Conservation (phyloP, 2,888 invertebrate species). For the Campoletis raptor region DNA sequence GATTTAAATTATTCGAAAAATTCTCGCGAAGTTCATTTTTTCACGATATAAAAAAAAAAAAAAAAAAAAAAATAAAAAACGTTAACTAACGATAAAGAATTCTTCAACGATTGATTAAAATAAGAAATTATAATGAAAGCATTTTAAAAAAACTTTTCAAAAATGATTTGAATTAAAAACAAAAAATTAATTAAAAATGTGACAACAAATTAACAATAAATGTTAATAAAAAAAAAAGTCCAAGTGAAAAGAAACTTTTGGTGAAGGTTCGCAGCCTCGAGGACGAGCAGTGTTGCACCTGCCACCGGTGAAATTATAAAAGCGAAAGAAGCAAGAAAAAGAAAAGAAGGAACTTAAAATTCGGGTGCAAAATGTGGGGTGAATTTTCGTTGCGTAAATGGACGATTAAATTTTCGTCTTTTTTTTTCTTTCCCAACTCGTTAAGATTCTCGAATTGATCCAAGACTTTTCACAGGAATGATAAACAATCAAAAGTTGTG, state of each 20-base stretch:
- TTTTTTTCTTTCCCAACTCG: slow-evolving; percentile 15
- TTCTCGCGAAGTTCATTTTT: not conserved
- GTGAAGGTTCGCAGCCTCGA: slow-evolving; percentile 6
- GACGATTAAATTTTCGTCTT: slow-evolving; percentile 2
- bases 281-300: slow-evolving; percentile 50
- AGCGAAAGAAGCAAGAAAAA: not conserved
- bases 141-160: not conserved
- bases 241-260: slow-evolving; percentile 29
- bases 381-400: slow-evolving; percentile 15
- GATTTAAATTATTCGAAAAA: not conserved
- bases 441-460: not conserved
- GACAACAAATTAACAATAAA: not conserved
- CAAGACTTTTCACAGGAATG: not conserved
- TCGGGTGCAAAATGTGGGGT: slow-evolving; percentile 13
- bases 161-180: not conserved
- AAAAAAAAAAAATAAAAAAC: not conserved
- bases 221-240: not conserved
- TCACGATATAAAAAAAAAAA: not conserved
- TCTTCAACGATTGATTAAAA: not conserved
- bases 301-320: slow-evolving; percentile 48
- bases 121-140: not conserved
- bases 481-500: not conserved
- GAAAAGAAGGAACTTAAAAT: not conserved
- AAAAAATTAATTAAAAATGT: not conserved
- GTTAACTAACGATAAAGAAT: too few relatives aligned